These are phyloP conservation scores for Erpetoichthys calabaricus DNA, from an alignment of 2,797 vertebrate species.

Conservation along the genomic window DNA sequence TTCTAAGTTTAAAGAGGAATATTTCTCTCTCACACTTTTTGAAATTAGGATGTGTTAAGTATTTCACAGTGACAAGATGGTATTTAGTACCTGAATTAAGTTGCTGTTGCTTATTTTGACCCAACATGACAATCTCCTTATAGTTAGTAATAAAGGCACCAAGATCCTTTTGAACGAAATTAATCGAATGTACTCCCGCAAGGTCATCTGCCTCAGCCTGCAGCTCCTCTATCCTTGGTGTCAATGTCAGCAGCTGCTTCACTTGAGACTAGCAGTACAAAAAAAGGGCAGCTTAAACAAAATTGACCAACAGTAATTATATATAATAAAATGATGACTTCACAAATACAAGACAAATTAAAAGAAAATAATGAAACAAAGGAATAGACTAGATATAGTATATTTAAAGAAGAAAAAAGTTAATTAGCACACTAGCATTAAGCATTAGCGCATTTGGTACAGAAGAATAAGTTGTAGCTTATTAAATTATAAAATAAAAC, in stretches of 20 bases:
- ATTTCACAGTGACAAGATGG: conserved; percentile 11
- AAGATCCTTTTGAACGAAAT: conserved; percentile 48
- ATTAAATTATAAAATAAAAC: too few relatives aligned
- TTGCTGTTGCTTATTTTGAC: conserved; percentile 48
- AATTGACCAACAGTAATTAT: not conserved
- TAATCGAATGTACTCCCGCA: conserved; percentile 22
- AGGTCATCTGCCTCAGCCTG: conserved; percentile 40
- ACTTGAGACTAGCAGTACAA: conserved; percentile 41
- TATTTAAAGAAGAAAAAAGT: too few relatives aligned
- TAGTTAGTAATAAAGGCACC: conserved; percentile 41
- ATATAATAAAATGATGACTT: not conserved
- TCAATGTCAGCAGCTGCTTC: conserved; percentile 39
- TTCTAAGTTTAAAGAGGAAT: too few relatives aligned
- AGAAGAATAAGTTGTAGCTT: too few relatives aligned
- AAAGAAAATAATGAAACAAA: not conserved
- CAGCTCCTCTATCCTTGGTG: conserved; percentile 43
- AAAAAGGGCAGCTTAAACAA: not conserved
- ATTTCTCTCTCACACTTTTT: too few relatives aligned
- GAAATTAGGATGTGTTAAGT: not conserved
- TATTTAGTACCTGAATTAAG: conserved; percentile 49
- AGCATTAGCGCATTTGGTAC: too few relatives aligned
- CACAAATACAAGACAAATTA: conserved; percentile 5
- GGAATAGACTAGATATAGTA: not conserved
- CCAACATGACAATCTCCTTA: conserved; percentile 40
- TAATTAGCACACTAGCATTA: too few relatives aligned